Evolutionary conservation across 2,797 vertebrate species (phyloP).

Genomic region (Eupleurogrammus muticus): DNA sequence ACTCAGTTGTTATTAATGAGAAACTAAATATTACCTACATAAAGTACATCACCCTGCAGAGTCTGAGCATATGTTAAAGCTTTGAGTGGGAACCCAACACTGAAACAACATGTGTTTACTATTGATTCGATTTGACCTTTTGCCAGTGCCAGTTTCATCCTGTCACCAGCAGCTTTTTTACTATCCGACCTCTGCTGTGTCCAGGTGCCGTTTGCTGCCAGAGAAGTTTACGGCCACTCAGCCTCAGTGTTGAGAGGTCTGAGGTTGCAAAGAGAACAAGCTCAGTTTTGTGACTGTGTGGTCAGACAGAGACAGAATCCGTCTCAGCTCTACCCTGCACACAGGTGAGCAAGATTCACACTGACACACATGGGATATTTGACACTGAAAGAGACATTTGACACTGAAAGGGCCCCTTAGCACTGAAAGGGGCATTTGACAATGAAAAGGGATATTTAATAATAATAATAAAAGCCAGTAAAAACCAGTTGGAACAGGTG

Average conservation of each 20-base stretch:
- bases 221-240: constrained; percentile 44
- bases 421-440: too few relatives aligned
- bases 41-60: not conserved
- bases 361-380: not conserved
- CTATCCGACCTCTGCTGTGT: constrained; percentile 16
- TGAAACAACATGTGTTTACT: not conserved
- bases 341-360: constrained; percentile 64
- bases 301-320: constrained; percentile 62
- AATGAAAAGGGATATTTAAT: too few relatives aligned
- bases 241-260: constrained; percentile 63
- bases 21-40: not conserved
- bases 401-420: too few relatives aligned
- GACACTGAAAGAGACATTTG: too few relatives aligned
- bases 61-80: not conserved
- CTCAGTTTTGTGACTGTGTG: constrained; percentile 82
- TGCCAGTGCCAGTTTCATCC: not conserved
- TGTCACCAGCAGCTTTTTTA: not conserved
- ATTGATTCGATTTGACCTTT: not conserved
- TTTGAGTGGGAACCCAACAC: not conserved
- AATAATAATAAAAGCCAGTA: too few relatives aligned
- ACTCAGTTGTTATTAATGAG: not conserved
- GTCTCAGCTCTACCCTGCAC: constrained; percentile 73
- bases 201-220: constrained; percentile 39
- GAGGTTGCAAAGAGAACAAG: constrained; percentile 72
- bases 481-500: too few relatives aligned